Conservation (phyloP, 2,113 vertebrate species). For the Tychaedon coryphoeus region DNA sequence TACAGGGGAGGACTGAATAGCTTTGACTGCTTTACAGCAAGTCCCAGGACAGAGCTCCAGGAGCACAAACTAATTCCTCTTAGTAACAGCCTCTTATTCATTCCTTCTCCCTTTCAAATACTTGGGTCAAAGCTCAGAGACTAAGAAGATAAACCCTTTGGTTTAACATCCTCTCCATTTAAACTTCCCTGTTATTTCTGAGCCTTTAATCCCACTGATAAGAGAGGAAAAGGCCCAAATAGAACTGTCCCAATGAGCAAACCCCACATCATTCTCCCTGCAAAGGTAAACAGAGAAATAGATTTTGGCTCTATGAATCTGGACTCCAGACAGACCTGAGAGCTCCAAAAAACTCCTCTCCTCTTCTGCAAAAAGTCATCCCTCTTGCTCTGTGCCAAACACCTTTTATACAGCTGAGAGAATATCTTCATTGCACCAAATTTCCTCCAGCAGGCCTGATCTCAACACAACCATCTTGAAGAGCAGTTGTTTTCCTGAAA, state of each 20-base stretch:
- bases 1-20: neutral
- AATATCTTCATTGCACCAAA: neutral
- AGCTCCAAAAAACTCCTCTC: neutral
- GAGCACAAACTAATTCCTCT: slow-evolving; percentile 36
- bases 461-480: neutral
- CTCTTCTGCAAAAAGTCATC: neutral
- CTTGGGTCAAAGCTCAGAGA: slow-evolving; percentile 49
- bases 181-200: slow-evolving; percentile 77
- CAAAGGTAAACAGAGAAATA: neutral
- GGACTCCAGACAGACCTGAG: neutral
- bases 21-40: neutral
- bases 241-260: slow-evolving; percentile 20
- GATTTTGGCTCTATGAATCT: neutral
- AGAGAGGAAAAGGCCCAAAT: slow-evolving; percentile 50
- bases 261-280: neutral
- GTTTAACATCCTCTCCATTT: slow-evolving; percentile 68
- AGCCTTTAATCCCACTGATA: slow-evolving; percentile 75
- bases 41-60: neutral
- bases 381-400: neutral
- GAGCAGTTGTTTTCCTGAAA: neutral
- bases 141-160: slow-evolving; percentile 74
- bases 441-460: neutral
- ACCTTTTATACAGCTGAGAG: neutral
- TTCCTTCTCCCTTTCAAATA: slow-evolving; percentile 28
- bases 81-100: slow-evolving; percentile 20